Base-by-base conservation (phyloP, 1,140 invertebrate genomes). In the Macrosteles quadrilineatus region DNA sequence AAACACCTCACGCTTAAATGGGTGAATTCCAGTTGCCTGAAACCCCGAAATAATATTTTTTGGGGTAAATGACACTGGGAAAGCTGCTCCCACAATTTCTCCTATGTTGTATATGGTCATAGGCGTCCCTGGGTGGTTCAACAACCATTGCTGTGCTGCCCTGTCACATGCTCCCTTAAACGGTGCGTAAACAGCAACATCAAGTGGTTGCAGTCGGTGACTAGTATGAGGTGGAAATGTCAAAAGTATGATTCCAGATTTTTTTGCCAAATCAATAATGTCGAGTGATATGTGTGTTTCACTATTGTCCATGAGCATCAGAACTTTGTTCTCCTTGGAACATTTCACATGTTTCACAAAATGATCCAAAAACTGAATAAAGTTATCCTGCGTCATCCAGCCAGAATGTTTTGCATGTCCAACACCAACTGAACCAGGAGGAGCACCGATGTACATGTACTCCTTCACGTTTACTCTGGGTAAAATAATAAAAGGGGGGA, bases 201-300 rank as follows among this genome's bases (percentile, higher is more conserved):
- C 77, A 19, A 78, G 69, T 0, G 76, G 76, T 47, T 78, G 77
- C 19, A 78, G 71, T 76, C 73, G 14, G 78, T 43, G 40, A n/a
- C 40, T 43, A 9, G 40, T 43, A 43, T 43, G 40, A 43, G 9
- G 9, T 43, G 9, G 76, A 12, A 78, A 72, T n/a, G 77, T 69
- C 19, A 78, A 57, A 57, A 78, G 21, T 19, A 40, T 36, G 19
- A 78, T 53, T n/a, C 75, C 75, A 73, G 74, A 73, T 4, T 72
- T 71, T 70, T 71, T 77, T 21, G 57, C 30, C 19, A 43, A n/a
- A n/a, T 43, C n/a, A 43, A 43, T 43, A 43, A 43, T 43, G 9
- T 43, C n/a, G 9, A 43, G n/a, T 11, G 40, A 43, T 11, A 43
- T 43, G 40, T 43, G 40, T 11, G 40, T 11, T 43, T 43, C n/a